Evolutionary conservation across 2,888 invertebrate genomes (phyloP), one percentile per base, ranked within the genome.

Genomic region (Lepidochrysops patricia): DNA sequence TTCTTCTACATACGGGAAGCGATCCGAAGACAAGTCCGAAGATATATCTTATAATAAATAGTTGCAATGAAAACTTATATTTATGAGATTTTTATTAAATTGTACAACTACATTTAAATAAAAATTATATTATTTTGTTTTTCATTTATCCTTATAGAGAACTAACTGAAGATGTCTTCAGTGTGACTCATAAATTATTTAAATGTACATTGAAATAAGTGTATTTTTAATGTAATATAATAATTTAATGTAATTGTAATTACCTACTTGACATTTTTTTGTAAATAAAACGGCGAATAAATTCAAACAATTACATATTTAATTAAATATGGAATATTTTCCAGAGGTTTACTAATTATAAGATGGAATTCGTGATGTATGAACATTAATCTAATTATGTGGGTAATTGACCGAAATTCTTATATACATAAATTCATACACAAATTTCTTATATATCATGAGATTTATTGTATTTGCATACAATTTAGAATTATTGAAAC

Each of bases 1-100:
- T 69, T 68, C 72, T 66, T 54, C 58, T 59, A 56, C 43, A 43
- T 19, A 43, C 70, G 69, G 27, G 75, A 60, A 63, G 64, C 32
- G 61, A 68, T 32, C 58, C 67, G 60, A 63, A 68, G 75, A 80
- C 68, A 65, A 54, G 64, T 82, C 75, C 63, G 67, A 63, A 70
- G 80, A 82, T 74, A 27, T 13, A 73, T 63, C 32, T 34, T 15
- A 61, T 35, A 35, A 59, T 34, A 37, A 57, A 4, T n/a, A 26
- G 4, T 26, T 4, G 27, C 9, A 57, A 56, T 19, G 9, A 54
- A 29, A 50, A 2, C 32, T 23, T 3, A 13, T 23, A 9, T 43
- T 43, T 23, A 23, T 19, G 19, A 19, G 1, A 19, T 43, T 43
- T 43, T 19, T 43, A 43, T 43, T 23, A 23, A 43, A 43, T 19